A percentile compares a stretch with the other conserved stretches of the same genome.
Evolutionary conservation across 2,113 vertebrate genomes (phyloP).

Genomic region (Taxidea taxus): DNA sequence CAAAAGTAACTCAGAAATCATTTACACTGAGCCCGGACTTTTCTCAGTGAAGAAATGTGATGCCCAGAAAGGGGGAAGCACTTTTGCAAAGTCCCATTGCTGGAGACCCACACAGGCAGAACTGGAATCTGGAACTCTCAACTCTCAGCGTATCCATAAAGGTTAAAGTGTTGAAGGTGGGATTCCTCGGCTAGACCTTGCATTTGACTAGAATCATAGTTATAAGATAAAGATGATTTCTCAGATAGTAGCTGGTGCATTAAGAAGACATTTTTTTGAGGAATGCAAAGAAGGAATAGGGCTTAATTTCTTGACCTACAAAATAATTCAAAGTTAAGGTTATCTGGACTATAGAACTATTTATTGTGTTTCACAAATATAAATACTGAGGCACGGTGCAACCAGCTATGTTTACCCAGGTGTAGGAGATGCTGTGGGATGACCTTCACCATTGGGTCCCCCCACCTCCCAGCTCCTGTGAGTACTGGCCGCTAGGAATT

Average conservation of each 20-base stretch:
- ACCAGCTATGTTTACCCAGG: neutral
- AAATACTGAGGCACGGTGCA: neutral
- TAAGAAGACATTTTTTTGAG: neutral
- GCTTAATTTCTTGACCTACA: neutral
- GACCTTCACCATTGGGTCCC: neutral
- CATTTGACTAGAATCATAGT: neutral
- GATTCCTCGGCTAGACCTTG: neutral
- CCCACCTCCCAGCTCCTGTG: too few species aligned
- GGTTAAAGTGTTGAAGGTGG: neutral
- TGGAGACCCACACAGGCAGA: neutral
- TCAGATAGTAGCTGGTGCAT: neutral
- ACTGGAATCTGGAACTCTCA: neutral
- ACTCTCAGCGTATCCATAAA: neutral
- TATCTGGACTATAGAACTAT: neutral
- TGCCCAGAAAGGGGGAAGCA: neutral
- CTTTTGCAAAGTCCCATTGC: neutral
- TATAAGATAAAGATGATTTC: neutral
- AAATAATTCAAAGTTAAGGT: neutral
- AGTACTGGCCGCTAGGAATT: neutral
- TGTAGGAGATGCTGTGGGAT: neutral
- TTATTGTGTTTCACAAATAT: neutral
- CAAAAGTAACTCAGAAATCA: constrained; percentile 22
- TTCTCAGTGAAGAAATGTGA: neutral
- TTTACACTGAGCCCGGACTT: neutral
- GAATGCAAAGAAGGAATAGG: neutral